Base-by-base conservation (phyloP, 2,888 invertebrate species). In the Unio delphinus region DNA sequence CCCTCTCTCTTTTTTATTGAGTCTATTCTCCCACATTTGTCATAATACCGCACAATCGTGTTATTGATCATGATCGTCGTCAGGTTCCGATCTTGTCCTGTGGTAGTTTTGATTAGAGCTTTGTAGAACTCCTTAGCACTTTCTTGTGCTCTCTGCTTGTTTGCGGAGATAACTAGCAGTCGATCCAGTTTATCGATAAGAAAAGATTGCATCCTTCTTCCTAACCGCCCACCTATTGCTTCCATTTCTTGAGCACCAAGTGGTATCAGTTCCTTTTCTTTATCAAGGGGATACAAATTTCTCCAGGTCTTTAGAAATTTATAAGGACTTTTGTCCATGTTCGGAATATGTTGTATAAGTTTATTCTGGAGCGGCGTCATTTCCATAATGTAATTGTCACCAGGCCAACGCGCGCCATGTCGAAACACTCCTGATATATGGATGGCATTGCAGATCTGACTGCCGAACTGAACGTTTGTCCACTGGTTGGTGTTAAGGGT, bases 101-200 rank as follows among this genome's bases (percentile, higher is more conserved):
- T 55, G 18, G 58, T 55, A 34, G 30, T 4, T 0, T 67, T 55
- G 4, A 58, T 60, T 45, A 75, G 23, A 17, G 75, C 78, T 17
- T 60, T 68, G 58, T 70, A 66, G 45, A 78, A 75, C 26, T 69
- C 63, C 28, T 63, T 69, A 5, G 72, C 70, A 56, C 78, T 78
- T 23, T 68, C 69, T 7, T 64, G 64, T 3, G 72, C 55, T 58
- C 78, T 65, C 11, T 62, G 26, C 57, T 74, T 72, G 3, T 55
- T n/a, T 4, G 75, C 70, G 1, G 78, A 72, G 4, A 71, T 61
- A 55, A 74, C 68, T 45, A 45, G 11, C 45, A 45, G 45, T 45
- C 15, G 45, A 45, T 67, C 45, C 4, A 63, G 64, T 18, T 63
- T 65, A 26, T 58, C 62, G 5, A 62, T 5, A 34, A 75, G 71